These are phyloP conservation scores for Struthio camelus DNA, from an alignment of 2,113 vertebrate species.

Conservation along the genomic window DNA sequence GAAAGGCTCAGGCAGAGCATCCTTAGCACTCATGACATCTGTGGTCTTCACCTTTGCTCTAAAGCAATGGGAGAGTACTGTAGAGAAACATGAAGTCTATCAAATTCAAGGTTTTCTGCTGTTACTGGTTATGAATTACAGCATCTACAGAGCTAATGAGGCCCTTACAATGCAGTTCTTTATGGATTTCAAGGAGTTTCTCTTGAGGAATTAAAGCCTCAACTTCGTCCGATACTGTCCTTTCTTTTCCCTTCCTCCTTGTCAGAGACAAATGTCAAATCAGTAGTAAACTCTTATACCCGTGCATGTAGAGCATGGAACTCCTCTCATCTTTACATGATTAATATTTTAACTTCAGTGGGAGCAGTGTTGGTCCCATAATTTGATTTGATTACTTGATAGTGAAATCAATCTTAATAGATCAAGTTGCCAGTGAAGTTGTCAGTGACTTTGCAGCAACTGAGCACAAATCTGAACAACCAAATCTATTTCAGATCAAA, in stretches of 20 bases:
- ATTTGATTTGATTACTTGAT: neutral
- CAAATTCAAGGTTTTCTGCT: neutral
- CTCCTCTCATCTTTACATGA: neutral
- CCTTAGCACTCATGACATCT: rapidly evolving
- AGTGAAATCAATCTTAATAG: neutral
- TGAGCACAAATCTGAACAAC: neutral
- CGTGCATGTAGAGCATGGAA: neutral
- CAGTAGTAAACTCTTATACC: neutral
- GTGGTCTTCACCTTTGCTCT: neutral
- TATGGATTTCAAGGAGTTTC: neutral
- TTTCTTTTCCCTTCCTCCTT: neutral
- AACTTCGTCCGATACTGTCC: neutral
- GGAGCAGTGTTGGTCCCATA: neutral
- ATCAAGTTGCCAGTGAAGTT: neutral
- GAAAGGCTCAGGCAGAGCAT: neutral
- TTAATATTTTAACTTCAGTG: neutral
- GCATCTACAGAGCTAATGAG: neutral
- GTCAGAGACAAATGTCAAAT: neutral
- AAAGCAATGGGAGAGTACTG: neutral
- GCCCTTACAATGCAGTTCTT: neutral
- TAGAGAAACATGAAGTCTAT: neutral
- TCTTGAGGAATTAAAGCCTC: neutral
- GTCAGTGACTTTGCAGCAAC: neutral
- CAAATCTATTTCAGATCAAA: neutral
- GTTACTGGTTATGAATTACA: neutral